Evolutionary conservation across 2,797 vertebrate species (phyloP).

Genomic region (Xiphorhynchus erythropygius): DNA sequence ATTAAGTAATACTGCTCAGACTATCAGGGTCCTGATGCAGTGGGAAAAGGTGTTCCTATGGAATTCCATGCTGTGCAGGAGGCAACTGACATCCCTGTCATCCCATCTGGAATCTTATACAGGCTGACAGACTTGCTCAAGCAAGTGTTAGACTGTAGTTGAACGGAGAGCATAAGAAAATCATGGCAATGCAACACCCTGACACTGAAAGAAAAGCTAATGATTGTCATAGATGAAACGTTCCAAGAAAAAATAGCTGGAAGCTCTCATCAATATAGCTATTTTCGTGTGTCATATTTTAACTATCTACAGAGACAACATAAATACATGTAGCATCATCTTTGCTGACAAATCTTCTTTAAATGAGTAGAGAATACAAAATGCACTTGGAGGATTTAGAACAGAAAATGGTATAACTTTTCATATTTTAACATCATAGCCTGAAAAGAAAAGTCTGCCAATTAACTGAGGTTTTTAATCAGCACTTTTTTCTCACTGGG

Average conservation of each 20-base stretch:
- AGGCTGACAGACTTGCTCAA: not conserved
- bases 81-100: not conserved
- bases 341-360: not conserved
- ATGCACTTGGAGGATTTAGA: not conserved
- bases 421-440: not conserved
- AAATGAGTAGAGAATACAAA: not conserved
- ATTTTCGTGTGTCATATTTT: not conserved
- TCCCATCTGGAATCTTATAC: not conserved
- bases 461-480: not conserved
- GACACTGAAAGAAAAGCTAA: not conserved
- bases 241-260: not conserved
- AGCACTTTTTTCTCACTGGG: not conserved
- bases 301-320: not conserved
- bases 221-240: not conserved
- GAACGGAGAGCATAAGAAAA: not conserved
- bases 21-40: not conserved
- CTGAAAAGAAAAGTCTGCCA: not conserved
- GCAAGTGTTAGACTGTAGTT: not conserved
- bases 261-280: not conserved
- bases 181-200: not conserved
- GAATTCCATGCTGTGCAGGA: not conserved
- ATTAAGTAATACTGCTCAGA: not conserved
- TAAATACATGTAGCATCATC: not conserved
- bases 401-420: not conserved
- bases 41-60: not conserved